Percentiles rank a stretch among this genome's conserved stretches.
phyloP scores from a whole-genome alignment of 2,113 vertebrate species.

The Lipophrys pholis region DNA sequence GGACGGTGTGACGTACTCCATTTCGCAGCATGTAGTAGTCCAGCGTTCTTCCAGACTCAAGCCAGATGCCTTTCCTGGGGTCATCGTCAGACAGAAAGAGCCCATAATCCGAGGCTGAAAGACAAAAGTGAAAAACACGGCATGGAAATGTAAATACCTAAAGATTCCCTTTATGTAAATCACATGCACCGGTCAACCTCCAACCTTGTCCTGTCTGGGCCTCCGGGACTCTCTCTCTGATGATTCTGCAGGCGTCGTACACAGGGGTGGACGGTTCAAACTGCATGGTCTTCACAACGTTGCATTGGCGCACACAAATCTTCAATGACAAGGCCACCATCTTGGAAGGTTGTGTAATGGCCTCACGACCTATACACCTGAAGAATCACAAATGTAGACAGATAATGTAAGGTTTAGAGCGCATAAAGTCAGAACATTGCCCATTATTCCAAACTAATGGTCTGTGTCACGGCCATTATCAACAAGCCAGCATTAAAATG shows the following conservation, averaged over 20 bases:
- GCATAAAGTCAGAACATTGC: not conserved
- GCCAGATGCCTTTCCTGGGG: slow-evolving; percentile 98
- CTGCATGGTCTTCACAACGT: slow-evolving; percentile 99
- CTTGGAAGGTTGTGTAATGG: slow-evolving; percentile 66
- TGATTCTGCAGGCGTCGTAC: slow-evolving; percentile 95
- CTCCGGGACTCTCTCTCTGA: slow-evolving; percentile 94
- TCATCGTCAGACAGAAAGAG: slow-evolving; percentile 97
- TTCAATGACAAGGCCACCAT: slow-evolving; percentile 98
- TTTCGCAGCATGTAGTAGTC: slow-evolving; percentile 99
- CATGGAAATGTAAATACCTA: slow-evolving; percentile 17
- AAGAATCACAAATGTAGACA: slow-evolving; percentile 20
- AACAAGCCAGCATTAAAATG: slow-evolving; percentile 33
- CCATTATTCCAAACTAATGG: not conserved
- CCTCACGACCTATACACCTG: slow-evolving; percentile 70
- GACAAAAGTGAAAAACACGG: slow-evolving; percentile 37
- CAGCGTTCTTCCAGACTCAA: slow-evolving; percentile 95
- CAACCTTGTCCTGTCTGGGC: slow-evolving; percentile 96
- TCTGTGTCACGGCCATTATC: not conserved
- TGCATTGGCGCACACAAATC: slow-evolving; percentile 99
- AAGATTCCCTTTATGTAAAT: slow-evolving; percentile 43
- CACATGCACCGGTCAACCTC: slow-evolving; percentile 30
- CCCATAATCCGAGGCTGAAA: slow-evolving; percentile 96
- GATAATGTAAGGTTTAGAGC: not conserved
- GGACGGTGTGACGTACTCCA: slow-evolving; percentile 85
- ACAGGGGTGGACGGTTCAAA: slow-evolving; percentile 96